Base-by-base conservation (phyloP, 2,113 vertebrate species). In the Phocoena sinus region DNA sequence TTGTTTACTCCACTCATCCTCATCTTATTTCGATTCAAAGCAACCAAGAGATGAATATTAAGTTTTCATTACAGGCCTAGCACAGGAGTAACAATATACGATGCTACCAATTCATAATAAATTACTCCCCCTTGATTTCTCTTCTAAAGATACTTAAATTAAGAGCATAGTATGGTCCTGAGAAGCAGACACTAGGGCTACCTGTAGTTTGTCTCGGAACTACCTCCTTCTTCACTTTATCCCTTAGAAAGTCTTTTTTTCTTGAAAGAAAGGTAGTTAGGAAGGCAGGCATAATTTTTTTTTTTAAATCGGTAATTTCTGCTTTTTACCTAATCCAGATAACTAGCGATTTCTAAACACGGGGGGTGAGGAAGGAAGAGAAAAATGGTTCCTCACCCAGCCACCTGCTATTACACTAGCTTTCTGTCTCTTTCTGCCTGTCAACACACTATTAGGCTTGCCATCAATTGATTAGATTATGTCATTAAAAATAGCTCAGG, bases 11-110 rank as follows among this genome's bases (percentile, higher is more conserved):
- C 6, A 11, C 96, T 95, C 98, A 89, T 53, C 94, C 98, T 94
- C 98, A 87, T 98, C 98, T 99, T 98, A 99, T 98, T 99, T 98
- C 98, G 97, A 98, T 98, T 99, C 98, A 97, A 96, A 97, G 98
- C 98, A 98, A 98, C 97, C 97, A 97, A 91, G 97, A 98, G 97
- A 99, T 98, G 99, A 99, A 99, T 99, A 99, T 98, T 98, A 99
- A 99, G 98, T 98, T 98, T 97, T 96, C 93, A 77, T 73, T 47
- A 56, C 95, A n/a, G 56, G 73, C 81, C 7, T 62, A 92, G 77
- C 2, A 87, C 17, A 77, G 4, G 68, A 15, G 88, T 41, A 62
- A 95, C 2, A 83, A 33, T 68, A 31, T 3, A 13, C 8, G 1
- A 0, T 3, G 67, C 18, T 1, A 68, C 89, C 96, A 14, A 91